These are phyloP conservation scores for Clarias platycephalus DNA, from an alignment of 2,797 vertebrate species.

Conservation along the genomic window DNA sequence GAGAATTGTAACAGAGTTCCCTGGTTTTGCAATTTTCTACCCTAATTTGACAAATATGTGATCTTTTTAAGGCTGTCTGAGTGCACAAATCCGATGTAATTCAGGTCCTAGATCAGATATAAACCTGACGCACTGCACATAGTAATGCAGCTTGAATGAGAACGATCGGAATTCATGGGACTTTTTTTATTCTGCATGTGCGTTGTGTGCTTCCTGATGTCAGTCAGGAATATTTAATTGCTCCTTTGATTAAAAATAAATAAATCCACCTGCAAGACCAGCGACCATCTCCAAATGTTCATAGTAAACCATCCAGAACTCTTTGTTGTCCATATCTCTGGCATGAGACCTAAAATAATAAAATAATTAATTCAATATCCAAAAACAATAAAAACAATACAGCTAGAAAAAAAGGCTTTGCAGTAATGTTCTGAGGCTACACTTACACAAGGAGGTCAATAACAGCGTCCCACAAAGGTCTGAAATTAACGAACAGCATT, in stretches of 20 bases:
- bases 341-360: slow-evolving; percentile 83
- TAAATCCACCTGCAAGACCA: slow-evolving; percentile 78
- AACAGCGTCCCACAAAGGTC: slow-evolving; percentile 89
- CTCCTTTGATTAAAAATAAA: not conserved
- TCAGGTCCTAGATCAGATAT: no score
- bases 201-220: no score
- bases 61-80: no score
- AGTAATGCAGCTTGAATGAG: no score
- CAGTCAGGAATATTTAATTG: not conserved
- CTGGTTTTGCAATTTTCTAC: no score
- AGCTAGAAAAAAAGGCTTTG: not conserved
- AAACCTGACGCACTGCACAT: no score
- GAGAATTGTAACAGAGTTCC: no score
- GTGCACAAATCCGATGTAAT: no score
- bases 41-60: no score
- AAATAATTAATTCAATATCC: slow-evolving; percentile 13
- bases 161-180: no score
- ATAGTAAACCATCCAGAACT: slow-evolving; percentile 90
- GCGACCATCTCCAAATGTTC: slow-evolving; percentile 91
- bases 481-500: slow-evolving; percentile 96
- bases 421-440: not conserved
- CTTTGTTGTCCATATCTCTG: slow-evolving; percentile 91
- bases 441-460: slow-evolving; percentile 91
- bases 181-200: no score
- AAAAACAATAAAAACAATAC: not conserved